Evolutionary conservation across 2,888 invertebrate genomes (phyloP), one percentile per base, ranked within the genome.

Genomic region (Monopis laevigella): DNA sequence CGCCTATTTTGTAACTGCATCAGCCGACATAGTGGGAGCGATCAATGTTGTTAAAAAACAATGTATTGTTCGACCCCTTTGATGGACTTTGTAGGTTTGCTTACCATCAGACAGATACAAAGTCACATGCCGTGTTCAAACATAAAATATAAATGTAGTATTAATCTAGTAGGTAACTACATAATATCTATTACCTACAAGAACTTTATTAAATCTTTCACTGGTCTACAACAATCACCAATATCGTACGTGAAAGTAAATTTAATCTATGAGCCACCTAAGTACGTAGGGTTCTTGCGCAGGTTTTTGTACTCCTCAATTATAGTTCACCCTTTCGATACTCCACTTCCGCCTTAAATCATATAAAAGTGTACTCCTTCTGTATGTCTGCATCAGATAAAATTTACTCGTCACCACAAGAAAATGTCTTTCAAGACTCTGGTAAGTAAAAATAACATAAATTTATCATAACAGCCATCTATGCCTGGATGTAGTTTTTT

Each of bases 331-430:
- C 72, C 74, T 74, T 72, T 75, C 72, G 41, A 44, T 44, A 44
- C 50, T 43, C 45, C 45, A 32, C 64, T 78, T 75, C 77, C 78
- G 77, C 55, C 50, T 64, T 54, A 53, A 48, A 56, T 47, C 50
- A 56, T 78, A 78, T 77, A 78, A 66, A 78, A 68, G 47, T 43
- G 46, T 45, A 47, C 40, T 44, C 43, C 47, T 34, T 19, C 38
- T 29, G 36, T 42, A 65, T 59, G 65, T 71, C 46, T 65, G 43
- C 53, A 52, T 48, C 52, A 46, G 46, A 51, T 49, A 32, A 32
- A 2, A 14, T 4, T 17, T 17, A 34, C 34, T 16, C 19, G 36
- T 10, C n/a, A 21, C 7, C 54, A 45, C 38, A 51, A 49, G 53
- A 50, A 50, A 52, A 75, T 77, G 75, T 50, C 52, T 52, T 56